Base-by-base conservation (phyloP, 2,888 invertebrate species). In the Limulus polyphemus region DNA sequence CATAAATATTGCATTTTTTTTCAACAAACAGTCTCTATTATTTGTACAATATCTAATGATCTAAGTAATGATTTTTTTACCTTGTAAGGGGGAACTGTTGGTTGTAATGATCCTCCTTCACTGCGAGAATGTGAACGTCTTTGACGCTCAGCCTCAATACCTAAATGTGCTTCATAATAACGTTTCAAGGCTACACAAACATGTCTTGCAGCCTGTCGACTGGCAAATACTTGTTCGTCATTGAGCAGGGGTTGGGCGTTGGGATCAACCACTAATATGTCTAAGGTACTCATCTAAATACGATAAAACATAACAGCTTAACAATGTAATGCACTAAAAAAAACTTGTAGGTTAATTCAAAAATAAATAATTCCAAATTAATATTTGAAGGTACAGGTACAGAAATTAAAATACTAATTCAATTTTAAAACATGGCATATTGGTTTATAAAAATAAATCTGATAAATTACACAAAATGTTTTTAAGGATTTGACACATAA, bases 161-260 rank as follows among this genome's bases (percentile, higher is more conserved):
- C 83, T 59, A 97, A 78, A 76, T 98, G 97, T 0, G 92, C 89
- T 74, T 95, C 92, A 75, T 93, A 83, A 72, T 97, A 97, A 71
- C 89, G 83, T 72, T 91, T 86, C 2, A 94, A 81, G 0, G 94
- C 90, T 10, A 88, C 87, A 72, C 90, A 90, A 0, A 93, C 93
- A 74, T 94, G 93, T 0, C 93, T 79, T 0, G 93, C 90, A 60
- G 91, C 86, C 79, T 95, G 94, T 0, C 92, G 77, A 32, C 90
- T 89, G 3, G 92, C 90, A 75, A 89, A 90, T 64, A 91, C 87
- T 75, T 90, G 88, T 74, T 95, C 95, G 71, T 95, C 93, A 48
- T 84, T 85, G 51, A 86, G 74, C 11, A 47, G 79, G 75, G 14
- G 77, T 47, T 79, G 78, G 49, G 79, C 78, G 58, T 69, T 65